Evolutionary conservation across 2,113 vertebrate genomes (phyloP), one percentile per base, ranked within the genome.

Genomic region (Actenoides hombroni): DNA sequence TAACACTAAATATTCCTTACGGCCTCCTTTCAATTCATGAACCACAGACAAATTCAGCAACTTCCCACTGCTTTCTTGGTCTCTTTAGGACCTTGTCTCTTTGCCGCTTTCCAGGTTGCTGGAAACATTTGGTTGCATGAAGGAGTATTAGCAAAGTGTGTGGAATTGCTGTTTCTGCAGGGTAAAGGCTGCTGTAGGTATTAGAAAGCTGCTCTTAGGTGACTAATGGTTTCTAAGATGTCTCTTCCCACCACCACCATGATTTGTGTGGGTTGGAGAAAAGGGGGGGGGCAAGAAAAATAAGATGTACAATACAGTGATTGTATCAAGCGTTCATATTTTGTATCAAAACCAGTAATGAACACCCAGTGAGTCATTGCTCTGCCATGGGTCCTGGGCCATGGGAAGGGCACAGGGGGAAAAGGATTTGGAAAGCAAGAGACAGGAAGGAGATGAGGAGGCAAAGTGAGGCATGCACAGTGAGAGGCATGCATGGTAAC

Each of bases 401-500:
- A 37, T 44, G n/a, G 54, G 53, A 56, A 80, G 26, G 57, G 46
- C 33, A 74, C 5, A 37, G 16, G 29, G 73, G 39, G 21, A 84
- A 69, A 63, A 73, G 35, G 49, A 25, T 68, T 71, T 23, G 60
- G 92, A 90, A 70, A 94, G 82, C 69, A n/a, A 25, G 20, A 94
- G 70, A 59, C n/a, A 77, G 54, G 81, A 90, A 90, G 83, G 37
- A 69, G 67, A 6, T 4, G 26, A 78, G 83, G 29, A 87, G 76
- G 83, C 82, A 25, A 83, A 49, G 90, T 35, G 88, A 61, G 61
- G 69, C 97, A 97, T 97, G 97, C 98, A 97, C 42, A 79, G 74
- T n/a, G 60, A 95, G 57, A 63, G 67, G 68, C 98, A 98, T 97
- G 98, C 98, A 97, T 70, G 96, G 49, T 19, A 12, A 95, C 46